phyloP scores from a whole-genome alignment of 2,797 vertebrate genomes.

The Crotalus adamanteus region DNA sequence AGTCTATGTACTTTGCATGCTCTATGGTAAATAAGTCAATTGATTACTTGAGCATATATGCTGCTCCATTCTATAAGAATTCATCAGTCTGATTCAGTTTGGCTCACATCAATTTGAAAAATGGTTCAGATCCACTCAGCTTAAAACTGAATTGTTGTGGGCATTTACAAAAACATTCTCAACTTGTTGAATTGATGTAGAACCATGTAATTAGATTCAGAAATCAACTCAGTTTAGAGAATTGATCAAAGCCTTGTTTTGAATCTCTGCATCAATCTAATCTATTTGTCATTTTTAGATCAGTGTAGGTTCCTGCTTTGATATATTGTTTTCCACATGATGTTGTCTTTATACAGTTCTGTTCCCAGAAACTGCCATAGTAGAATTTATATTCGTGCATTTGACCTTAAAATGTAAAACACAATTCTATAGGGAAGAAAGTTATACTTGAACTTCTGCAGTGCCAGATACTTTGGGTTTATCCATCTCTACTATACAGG shows the following conservation, averaged over 20 bases:
- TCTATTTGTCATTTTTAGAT: neutral
- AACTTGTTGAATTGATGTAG: neutral
- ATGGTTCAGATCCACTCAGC: neutral
- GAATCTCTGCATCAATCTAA: neutral
- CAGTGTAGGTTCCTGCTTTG: neutral
- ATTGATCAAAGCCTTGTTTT: neutral
- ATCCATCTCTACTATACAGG: neutral
- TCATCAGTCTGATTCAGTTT: neutral
- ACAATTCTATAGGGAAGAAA: neutral
- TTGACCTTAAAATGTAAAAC: neutral
- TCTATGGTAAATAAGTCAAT: neutral
- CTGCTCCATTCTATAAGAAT: neutral
- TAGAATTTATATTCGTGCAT: neutral
- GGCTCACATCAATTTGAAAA: neutral
- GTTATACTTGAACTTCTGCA: neutral
- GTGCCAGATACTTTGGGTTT: neutral
- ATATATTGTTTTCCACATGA: neutral
- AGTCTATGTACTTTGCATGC: neutral
- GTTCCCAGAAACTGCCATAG: neutral
- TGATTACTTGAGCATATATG: neutral
- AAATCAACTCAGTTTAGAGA: neutral
- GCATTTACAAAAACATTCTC: neutral
- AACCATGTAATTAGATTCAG: neutral
- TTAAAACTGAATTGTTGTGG: neutral
- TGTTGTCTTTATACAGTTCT: neutral